Conservation (phyloP, 2,113 vertebrate species). For the Brachirus orientalis region DNA sequence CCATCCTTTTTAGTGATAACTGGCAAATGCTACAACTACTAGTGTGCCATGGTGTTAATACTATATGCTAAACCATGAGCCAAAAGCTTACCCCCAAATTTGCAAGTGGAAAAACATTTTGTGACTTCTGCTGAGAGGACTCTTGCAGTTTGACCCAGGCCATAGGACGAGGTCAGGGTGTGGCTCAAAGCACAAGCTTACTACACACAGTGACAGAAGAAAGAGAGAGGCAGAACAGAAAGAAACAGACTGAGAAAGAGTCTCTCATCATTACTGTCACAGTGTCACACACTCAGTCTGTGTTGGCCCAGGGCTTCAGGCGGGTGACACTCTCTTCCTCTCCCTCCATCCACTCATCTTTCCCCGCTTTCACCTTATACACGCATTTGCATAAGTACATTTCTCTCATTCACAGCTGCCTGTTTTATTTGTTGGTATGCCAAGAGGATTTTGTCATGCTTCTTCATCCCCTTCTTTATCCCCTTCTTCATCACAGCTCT, state of each 20-base stretch:
- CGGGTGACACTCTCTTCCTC: conserved; percentile 63
- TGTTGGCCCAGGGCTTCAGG: conserved; percentile 61
- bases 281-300: conserved; percentile 60
- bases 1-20: too few relatives aligned
- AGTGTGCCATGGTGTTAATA: too few relatives aligned
- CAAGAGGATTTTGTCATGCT: conserved; percentile 54
- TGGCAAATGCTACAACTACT: not conserved
- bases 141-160: conserved; percentile 37
- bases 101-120: too few relatives aligned
- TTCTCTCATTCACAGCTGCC: conserved; percentile 29
- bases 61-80: too few relatives aligned
- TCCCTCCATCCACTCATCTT: conserved; percentile 46
- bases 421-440: conserved; percentile 23
- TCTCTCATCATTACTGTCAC: conserved; percentile 71
- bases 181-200: conserved; percentile 32
- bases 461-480: too few relatives aligned
- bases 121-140: conserved; percentile 4
- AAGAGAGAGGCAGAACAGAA: conserved; percentile 11
- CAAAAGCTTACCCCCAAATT: too few relatives aligned
- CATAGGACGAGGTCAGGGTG: conserved; percentile 25
- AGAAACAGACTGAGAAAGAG: conserved; percentile 48
- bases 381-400: conserved; percentile 19
- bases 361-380: conserved; percentile 26
- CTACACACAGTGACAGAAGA: conserved; percentile 32
- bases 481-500: conserved; percentile 33